These are phyloP conservation scores for Pomatorhinus ruficollis DNA, from an alignment of 2,113 vertebrate genomes.

Conservation along the genomic window DNA sequence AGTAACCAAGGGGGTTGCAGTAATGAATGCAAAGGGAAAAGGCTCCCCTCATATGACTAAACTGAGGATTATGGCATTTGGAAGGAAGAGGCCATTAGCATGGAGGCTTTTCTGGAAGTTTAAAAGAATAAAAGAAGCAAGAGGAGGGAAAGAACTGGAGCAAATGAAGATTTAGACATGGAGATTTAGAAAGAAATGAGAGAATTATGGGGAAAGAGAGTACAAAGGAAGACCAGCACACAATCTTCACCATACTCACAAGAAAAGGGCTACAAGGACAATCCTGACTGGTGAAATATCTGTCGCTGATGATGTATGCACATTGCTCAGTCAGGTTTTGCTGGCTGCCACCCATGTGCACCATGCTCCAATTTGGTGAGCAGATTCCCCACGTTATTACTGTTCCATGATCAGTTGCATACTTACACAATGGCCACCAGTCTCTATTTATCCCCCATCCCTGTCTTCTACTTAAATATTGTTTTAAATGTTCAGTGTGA, in stretches of 20 bases:
- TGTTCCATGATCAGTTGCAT: background rate
- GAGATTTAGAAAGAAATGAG: background rate
- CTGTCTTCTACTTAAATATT: background rate
- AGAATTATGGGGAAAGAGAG: background rate
- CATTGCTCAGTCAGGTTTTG: background rate
- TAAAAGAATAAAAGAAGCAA: background rate
- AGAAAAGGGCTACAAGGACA: background rate
- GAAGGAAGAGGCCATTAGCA: background rate
- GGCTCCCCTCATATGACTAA: background rate
- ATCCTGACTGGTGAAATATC: background rate
- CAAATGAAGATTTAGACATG: background rate
- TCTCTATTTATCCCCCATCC: background rate
- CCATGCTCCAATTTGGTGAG: background rate
- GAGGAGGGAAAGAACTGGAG: background rate
- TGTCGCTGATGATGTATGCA: background rate
- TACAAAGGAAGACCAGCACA: background rate
- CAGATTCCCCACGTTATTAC: background rate
- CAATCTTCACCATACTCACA: background rate
- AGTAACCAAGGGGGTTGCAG: background rate
- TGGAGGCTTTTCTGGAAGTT: background rate
- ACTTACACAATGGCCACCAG: background rate
- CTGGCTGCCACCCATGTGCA: background rate
- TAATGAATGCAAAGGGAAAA: background rate
- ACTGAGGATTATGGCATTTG: background rate
- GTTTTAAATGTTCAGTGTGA: background rate